These are phyloP conservation scores for Cephalopholis sonnerati DNA, from an alignment of 2,113 vertebrate genomes.

Conservation along the genomic window DNA sequence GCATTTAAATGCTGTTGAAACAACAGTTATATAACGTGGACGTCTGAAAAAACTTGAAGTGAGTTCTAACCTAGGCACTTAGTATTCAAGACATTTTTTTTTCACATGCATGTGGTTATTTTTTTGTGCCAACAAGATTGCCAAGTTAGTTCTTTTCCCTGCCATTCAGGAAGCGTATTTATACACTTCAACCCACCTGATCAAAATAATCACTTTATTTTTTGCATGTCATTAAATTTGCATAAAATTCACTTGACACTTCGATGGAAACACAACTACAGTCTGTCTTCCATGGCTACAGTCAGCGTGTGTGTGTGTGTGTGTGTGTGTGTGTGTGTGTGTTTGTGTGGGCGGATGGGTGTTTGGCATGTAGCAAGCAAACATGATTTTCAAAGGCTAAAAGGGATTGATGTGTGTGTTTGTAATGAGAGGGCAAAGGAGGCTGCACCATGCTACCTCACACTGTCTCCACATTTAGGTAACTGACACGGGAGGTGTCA, in stretches of 20 bases:
- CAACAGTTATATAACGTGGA: background rate
- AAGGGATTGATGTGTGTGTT: slow-evolving; percentile 3
- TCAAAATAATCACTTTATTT: background rate
- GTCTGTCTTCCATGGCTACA: background rate
- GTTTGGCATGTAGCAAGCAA: slow-evolving; percentile 11
- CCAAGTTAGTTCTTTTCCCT: background rate
- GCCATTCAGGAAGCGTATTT: background rate
- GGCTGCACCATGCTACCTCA: background rate
- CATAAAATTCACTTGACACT: slow-evolving; percentile 38
- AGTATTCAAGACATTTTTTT: too few species aligned
- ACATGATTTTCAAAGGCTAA: slow-evolving; percentile 13
- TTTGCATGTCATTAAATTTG: background rate
- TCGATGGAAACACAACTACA: background rate
- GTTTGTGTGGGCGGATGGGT: slow-evolving; percentile 13
- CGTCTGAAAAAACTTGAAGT: background rate
- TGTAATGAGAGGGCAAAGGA: slow-evolving; percentile 25
- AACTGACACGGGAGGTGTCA: slow-evolving; percentile 4
- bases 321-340: background rate
- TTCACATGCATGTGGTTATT: background rate
- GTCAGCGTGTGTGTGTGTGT: background rate
- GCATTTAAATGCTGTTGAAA: background rate
- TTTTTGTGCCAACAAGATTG: background rate
- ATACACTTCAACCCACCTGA: slow-evolving; percentile 10
- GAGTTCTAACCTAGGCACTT: background rate
- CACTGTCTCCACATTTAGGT: slow-evolving; percentile 3